Conservation (phyloP, 2,888 invertebrate species). For the Synanthedon andrenaeformis region DNA sequence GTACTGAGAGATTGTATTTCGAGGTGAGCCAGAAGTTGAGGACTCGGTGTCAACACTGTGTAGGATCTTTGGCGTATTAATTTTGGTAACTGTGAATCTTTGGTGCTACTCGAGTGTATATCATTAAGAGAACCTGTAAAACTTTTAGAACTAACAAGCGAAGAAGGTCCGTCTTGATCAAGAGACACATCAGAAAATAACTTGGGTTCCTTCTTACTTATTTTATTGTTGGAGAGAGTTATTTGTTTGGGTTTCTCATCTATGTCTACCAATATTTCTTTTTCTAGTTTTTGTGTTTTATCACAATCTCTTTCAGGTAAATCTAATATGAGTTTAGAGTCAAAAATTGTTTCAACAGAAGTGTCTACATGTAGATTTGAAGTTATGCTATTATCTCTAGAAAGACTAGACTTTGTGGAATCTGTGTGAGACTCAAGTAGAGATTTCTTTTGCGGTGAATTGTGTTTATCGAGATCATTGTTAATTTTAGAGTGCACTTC, state of each 20-base stretch:
- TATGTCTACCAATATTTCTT: slow-evolving; percentile 9
- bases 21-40: slow-evolving; percentile 76
- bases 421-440: slow-evolving; percentile 4
- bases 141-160: slow-evolving; percentile 41
- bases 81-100: slow-evolving; percentile 31
- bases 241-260: slow-evolving; percentile 10
- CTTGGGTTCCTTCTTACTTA: slow-evolving; percentile 18
- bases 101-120: slow-evolving; percentile 40
- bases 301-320: slow-evolving; percentile 41
- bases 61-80: slow-evolving; percentile 82
- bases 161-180: slow-evolving; percentile 34
- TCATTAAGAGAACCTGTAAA: slow-evolving; percentile 60
- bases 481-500: slow-evolving; percentile 15
- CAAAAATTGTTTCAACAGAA: slow-evolving; percentile 10
- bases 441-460: slow-evolving; percentile 8
- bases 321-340: slow-evolving; percentile 32
- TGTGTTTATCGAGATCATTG: slow-evolving; percentile 15
- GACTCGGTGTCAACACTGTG: slow-evolving; percentile 81
- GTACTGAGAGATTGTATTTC: slow-evolving; percentile 60
- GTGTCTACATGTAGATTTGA: slow-evolving; percentile 15
- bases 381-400: slow-evolving; percentile 14
- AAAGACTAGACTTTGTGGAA: slow-evolving; percentile 5
- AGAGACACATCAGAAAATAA: slow-evolving; percentile 20
- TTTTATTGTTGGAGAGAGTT: slow-evolving; percentile 14
- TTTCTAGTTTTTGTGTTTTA: slow-evolving; percentile 6